Base-by-base conservation (phyloP, 1,140 invertebrate species). In the Belonocnema kinseyi region DNA sequence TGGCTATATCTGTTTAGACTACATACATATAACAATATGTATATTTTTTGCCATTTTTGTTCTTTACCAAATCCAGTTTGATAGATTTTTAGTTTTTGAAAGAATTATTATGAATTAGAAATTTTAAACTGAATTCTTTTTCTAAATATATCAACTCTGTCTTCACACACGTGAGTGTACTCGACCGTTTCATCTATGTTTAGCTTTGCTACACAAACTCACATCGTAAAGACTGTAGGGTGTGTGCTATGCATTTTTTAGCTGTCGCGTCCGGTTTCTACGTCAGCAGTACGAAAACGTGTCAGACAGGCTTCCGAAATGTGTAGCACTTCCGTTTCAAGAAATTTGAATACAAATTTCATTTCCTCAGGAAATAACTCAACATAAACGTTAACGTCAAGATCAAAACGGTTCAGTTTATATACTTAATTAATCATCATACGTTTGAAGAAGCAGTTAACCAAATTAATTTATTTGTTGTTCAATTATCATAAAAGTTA, bases 231-330 rank as follows among this genome's bases (percentile, higher is more conserved):
- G 58, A 33, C 58, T 26, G 3, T 40, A 66, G 58, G 21, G 56
- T 5, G 61, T 66, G 61, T 26, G 26, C 61, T 66, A 40, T 66
- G 61, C 26, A 66, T 66, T 66, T 66, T 66, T 46, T 40, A 66
- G 61, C 58, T 40, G 58, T 66, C 40, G 61, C 61, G 33, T 66
- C 61, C 61, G 61, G 26, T 66, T 33, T 66, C 61, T 12, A 66
- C 61, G 61, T 66, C 33, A 66, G 61, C 61, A 66, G n/a, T 46
- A 46, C 40, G 26, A 66, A 66, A 66, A 66, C 61, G 61, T 66
- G 61, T 66, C 61, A 66, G 21, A 33, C 61, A 66, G 33, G 26
- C 61, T 66, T 66, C 61, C 40, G 26, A 66, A 40, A 66, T 66
- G 40, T 66, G 26, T 66, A 33, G 61, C 33, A 66, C 40, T 66